Evolutionary conservation across 2,113 vertebrate genomes (phyloP).

Genomic region (Spea multiplicata): DNA sequence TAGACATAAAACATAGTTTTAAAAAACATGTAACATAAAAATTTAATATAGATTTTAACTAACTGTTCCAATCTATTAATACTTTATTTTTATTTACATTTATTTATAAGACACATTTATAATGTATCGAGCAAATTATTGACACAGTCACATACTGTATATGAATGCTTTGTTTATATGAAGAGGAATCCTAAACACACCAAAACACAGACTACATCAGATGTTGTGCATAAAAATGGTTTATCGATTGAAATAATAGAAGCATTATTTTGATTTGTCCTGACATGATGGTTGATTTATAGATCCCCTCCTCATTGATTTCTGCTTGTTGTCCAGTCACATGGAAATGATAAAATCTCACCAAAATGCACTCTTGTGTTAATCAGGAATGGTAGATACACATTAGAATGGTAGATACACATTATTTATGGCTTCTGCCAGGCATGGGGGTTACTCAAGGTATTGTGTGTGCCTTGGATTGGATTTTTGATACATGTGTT

Average conservation of each 20-base stretch:
- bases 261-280: constrained; percentile 81
- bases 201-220: constrained; percentile 64
- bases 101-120: constrained; percentile 49
- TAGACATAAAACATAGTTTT: too few relatives aligned
- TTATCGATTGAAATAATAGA: constrained; percentile 80
- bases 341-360: constrained; percentile 69
- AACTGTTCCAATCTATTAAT: too few relatives aligned
- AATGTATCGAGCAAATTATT: constrained; percentile 50
- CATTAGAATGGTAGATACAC: constrained; percentile 48
- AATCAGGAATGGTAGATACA: constrained; percentile 55
- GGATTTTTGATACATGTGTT: constrained; percentile 65
- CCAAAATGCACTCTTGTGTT: constrained; percentile 58
- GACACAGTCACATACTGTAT: constrained; percentile 5
- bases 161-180: constrained; percentile 67
- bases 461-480: constrained; percentile 23
- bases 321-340: constrained; percentile 63
- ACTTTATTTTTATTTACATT: too few relatives aligned
- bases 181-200: constrained; percentile 61
- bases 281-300: constrained; percentile 78
- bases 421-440: constrained; percentile 53
- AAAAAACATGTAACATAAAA: too few relatives aligned
- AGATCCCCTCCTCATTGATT: constrained; percentile 71
- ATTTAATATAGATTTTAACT: too few relatives aligned
- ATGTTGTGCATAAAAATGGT: constrained; percentile 73
- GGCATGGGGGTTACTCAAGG: constrained; percentile 16